Percentiles rank a stretch among this genome's conserved stretches.
These are phyloP conservation scores for Eumacrocentrus americanus DNA, from an alignment of 2,888 invertebrate species.

Conservation along the genomic window DNA sequence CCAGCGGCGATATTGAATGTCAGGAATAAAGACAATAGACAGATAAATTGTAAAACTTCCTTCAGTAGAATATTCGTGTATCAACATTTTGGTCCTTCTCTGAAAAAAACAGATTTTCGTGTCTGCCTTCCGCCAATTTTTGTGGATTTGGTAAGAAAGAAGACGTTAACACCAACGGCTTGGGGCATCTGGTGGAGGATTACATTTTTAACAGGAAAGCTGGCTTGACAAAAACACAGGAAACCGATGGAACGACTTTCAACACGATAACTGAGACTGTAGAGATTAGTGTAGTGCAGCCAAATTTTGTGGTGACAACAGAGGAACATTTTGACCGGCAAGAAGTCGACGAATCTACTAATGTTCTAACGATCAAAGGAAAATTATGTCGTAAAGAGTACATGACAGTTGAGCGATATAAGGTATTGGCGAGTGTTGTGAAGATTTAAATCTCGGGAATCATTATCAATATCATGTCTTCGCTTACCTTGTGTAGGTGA, in stretches of 20 bases:
- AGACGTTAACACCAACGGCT: conserved; percentile 8
- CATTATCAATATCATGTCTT: too few species aligned
- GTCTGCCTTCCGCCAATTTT: background rate
- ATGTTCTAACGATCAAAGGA: conserved; percentile 43
- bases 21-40: conserved; percentile 21
- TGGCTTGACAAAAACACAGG: conserved; percentile 25
- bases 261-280: conserved; percentile 11
- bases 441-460: conserved; percentile 47
- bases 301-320: conserved; percentile 5
- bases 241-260: conserved; percentile 10
- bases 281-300: background rate
- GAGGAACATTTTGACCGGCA: conserved; percentile 16
- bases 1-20: conserved; percentile 3
- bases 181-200: conserved; percentile 42
- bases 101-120: conserved; percentile 18
- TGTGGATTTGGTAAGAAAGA: conserved; percentile 6
- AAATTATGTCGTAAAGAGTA: conserved; percentile 44
- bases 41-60: conserved; percentile 29
- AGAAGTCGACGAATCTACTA: conserved; percentile 31
- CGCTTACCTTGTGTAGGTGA: conserved; percentile 66
- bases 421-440: conserved; percentile 36
- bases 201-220: conserved; percentile 39
- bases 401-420: conserved; percentile 45
- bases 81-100: conserved; percentile 28
- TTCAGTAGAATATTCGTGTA: conserved; percentile 34